Percentiles rank a stretch among this genome's conserved stretches.
These are phyloP conservation scores for Girardinichthys multiradiatus DNA, from an alignment of 2,113 vertebrate genomes.

Conservation along the genomic window DNA sequence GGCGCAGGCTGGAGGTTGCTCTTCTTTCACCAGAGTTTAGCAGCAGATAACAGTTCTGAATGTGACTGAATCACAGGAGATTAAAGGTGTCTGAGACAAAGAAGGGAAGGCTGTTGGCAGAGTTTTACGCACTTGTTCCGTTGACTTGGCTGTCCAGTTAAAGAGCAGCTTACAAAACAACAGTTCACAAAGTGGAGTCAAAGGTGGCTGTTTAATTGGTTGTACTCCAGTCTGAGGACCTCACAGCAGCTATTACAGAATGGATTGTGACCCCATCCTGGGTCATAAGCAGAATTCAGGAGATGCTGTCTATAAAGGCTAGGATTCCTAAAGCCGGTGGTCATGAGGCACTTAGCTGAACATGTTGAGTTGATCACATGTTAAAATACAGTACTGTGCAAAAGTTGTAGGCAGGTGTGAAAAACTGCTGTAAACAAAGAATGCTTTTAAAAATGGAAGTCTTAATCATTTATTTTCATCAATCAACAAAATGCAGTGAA, in stretches of 20 bases:
- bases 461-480: too few relatives aligned
- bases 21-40: slow-evolving; percentile 39
- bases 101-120: neutral
- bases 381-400: too few relatives aligned
- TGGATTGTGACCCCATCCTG: neutral
- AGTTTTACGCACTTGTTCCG: slow-evolving; percentile 19
- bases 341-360: too few relatives aligned
- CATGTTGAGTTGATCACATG: too few relatives aligned
- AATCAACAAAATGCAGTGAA: too few relatives aligned
- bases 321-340: too few relatives aligned
- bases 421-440: too few relatives aligned
- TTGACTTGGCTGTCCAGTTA: neutral
- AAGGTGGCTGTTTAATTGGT: too few relatives aligned
- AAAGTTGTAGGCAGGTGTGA: too few relatives aligned
- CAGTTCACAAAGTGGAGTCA: slow-evolving; percentile 19
- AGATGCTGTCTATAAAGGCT: neutral
- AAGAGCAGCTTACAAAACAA: slow-evolving; percentile 11
- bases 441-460: too few relatives aligned
- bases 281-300: neutral
- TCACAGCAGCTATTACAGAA: neutral
- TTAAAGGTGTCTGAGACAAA: slow-evolving; percentile 49
- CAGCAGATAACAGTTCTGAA: slow-evolving; percentile 45
- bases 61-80: slow-evolving; percentile 57
- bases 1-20: slow-evolving; percentile 31
- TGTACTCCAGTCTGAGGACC: neutral